Base-by-base conservation (phyloP, 2,888 invertebrate species). In the Lydus trimaculatus region DNA sequence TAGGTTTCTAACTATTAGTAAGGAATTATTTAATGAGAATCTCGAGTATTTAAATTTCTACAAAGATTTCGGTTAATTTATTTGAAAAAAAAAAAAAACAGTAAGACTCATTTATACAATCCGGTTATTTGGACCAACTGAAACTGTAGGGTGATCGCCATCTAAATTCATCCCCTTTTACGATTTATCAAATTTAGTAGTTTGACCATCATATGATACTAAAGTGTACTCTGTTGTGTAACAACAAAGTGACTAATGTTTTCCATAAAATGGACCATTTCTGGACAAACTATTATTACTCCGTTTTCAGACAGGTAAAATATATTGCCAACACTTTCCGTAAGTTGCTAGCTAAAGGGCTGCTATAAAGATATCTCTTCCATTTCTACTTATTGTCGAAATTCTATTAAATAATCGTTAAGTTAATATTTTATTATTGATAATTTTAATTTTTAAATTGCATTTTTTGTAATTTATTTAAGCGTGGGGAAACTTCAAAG, bases 81-180 rank as follows among this genome's bases (percentile, higher is more conserved):
- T 48, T 9, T 2, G 20, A 20, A 48, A 11, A 48, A 8, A 9
- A 48, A 20, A 48, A 11, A 48, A 8, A 20, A 13, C 17, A 60
- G 8, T 60, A 23, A 28, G n/a, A n/a, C 20, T 23, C 61, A 39
- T 65, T 67, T 74, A n/a, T n/a, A 61, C 72, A 76, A 79, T 79
- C 78, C 80, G 77, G 80, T 79, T 80, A 78, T 78, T 73, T 75
- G 76, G 77, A 76, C 78, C 76, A 70, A 43, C 63, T 78, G 76
- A 78, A 78, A 76, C 78, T 75, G 75, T 65, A 58, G 67, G 70
- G 72, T 74, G 71, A 65, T 76, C 72, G 75, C 75, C 75, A 75
- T 74, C 73, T 70, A 65, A 68, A 72, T 75, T 76, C 73, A 74
- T 72, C 75, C 79, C 77, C 76, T 66, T 76, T 76, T 64, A 70